Evolutionary conservation across 2,113 vertebrate species (phyloP), one percentile per base, ranked within the genome.

Genomic region (Tonatia bakeri): DNA sequence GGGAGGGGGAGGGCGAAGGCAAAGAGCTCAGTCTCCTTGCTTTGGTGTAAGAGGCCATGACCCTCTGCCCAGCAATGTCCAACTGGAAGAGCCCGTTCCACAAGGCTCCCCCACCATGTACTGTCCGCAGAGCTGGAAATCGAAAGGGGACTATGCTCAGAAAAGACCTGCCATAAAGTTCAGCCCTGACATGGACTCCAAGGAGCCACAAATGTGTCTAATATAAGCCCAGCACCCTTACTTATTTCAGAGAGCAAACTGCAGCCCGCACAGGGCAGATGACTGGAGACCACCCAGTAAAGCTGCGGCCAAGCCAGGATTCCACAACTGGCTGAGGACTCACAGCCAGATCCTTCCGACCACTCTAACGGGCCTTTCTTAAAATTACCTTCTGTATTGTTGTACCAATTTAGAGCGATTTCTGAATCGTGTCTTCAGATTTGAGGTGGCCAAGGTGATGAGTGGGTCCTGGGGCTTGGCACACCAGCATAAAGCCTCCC

Each of bases 181-280:
- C 43, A 47, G 33, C 65, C 36, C 24, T 61, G 50, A 59, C 26
- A 59, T 14, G 45, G n/a, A 64, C 54, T 36, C 81, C 13, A 73
- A 56, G n/a, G 40, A 67, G 69, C 33, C 22, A 17, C 19, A 26
- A 61, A n/a, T 40, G 61, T 31, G 43, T 19, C 54, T 20, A 31
- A 24, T 2, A 28, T 0, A 7, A 70, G 90, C 52, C 40, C 64
- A 56, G 52, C 36, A 47, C 33, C 40, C 82, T 94, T 14, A 59
- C 75, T 94, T 31, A 67, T 43, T 94, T 80, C 40, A 75, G 80
- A 73, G n/a, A 81, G 56, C n/a, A 75, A 77, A n/a, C 20, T 1
- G 65, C 61, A 47, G 36, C 40, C 73, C 56, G 36, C 15, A 15
- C 43, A 64, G 65, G 47, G 26, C 47, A 67, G 45, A 45, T 40